phyloP scores from a whole-genome alignment of 1,140 invertebrate species.

The Solenopsis fugax region DNA sequence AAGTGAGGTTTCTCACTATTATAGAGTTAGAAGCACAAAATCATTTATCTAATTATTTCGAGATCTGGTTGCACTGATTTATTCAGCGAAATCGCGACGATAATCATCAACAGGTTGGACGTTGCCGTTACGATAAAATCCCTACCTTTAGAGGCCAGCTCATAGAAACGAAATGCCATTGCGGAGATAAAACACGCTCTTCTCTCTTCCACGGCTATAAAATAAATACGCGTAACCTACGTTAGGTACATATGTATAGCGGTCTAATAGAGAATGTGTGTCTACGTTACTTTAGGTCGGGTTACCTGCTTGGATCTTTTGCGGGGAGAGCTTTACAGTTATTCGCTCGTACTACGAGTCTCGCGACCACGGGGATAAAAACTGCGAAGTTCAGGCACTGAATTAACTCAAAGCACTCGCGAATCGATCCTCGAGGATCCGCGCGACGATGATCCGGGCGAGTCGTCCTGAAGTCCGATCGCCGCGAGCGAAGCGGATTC shows the following conservation, averaged over 20 bases:
- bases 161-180: conserved; percentile 67
- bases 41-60: not conserved
- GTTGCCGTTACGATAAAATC: conserved; percentile 64
- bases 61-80: not conserved
- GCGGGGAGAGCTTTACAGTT: conserved; percentile 36
- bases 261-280: conserved; percentile 42
- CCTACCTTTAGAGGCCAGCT: conserved; percentile 73
- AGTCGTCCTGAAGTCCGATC: conserved; percentile 33
- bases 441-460: conserved; percentile 54
- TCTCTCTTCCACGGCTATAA: conserved; percentile 13
- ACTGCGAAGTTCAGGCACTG: conserved; percentile 78
- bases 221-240: conserved; percentile 40
- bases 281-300: conserved; percentile 55
- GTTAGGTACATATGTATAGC: conserved; percentile 62
- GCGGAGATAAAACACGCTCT: conserved; percentile 35
- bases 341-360: conserved; percentile 52
- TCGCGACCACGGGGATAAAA: conserved; percentile 66
- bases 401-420: conserved; percentile 75
- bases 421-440: conserved; percentile 49
- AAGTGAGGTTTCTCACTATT: not conserved
- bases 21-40: not conserved
- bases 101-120: conserved; percentile 61
- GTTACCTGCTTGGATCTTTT: conserved; percentile 40
- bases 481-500: conserved; percentile 29
- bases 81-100: conserved; percentile 20